Evolutionary conservation across 2,797 vertebrate genomes (phyloP).

Genomic region (Enteromius paludinosus): DNA sequence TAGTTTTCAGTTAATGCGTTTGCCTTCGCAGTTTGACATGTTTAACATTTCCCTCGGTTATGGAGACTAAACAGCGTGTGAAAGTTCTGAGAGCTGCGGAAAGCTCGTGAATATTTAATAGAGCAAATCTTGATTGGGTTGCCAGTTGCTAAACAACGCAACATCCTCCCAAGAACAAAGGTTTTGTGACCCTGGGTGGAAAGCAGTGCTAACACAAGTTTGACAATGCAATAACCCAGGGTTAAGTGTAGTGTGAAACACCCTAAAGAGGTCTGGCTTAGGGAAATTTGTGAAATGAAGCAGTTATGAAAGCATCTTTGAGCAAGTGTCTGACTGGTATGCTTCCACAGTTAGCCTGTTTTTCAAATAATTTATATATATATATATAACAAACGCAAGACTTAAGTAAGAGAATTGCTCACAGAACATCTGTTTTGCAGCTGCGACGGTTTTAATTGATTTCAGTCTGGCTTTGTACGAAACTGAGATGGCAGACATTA

Average conservation of each 20-base stretch:
- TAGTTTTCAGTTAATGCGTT: neutral
- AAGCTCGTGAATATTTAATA: neutral
- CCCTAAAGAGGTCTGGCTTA: neutral
- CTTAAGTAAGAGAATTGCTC: neutral
- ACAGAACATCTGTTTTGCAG: neutral
- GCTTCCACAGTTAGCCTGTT: neutral
- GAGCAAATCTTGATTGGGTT: constrained; percentile 2
- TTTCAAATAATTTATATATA: neutral
- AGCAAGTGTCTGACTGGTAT: neutral
- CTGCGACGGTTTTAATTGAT: neutral
- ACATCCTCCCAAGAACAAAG: neutral
- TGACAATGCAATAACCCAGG: neutral
- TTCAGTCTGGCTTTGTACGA: neutral
- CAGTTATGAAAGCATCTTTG: neutral
- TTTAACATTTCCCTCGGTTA: neutral
- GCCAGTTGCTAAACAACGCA: neutral
- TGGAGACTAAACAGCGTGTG: neutral
- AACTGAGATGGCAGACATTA: neutral
- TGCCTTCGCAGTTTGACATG: neutral
- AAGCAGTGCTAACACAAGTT: neutral
- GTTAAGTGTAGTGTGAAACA: neutral
- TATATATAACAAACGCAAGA: neutral
- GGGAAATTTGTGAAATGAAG: neutral
- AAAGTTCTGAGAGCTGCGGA: constrained; percentile 2
- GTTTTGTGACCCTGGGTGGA: neutral